phyloP scores from a whole-genome alignment of 1,140 invertebrate species.

The Chironomus striatipennis region DNA sequence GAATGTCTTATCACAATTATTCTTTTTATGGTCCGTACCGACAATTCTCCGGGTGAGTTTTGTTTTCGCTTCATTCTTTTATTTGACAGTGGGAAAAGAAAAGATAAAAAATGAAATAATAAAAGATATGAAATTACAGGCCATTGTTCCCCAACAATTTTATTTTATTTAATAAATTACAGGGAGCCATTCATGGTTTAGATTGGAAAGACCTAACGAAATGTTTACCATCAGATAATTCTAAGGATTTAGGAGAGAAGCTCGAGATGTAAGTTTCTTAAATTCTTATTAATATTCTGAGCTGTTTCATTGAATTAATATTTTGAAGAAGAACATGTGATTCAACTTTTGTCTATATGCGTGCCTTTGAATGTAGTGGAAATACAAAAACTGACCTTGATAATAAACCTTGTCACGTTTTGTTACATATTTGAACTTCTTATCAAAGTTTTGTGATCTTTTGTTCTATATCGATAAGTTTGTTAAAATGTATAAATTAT shows the following conservation, averaged over 20 bases:
- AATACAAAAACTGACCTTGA: not conserved
- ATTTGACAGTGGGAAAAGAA: too few relatives aligned
- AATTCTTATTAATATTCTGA: not conserved
- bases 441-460: too few relatives aligned
- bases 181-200: constrained; percentile 34
- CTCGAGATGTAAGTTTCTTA: constrained; percentile 37
- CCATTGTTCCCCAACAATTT: not conserved
- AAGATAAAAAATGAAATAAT: too few relatives aligned
- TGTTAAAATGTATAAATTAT: too few relatives aligned
- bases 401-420: not conserved
- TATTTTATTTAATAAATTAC: constrained; percentile 27
- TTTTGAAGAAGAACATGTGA: too few relatives aligned
- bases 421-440: too few relatives aligned
- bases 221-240: constrained; percentile 36
- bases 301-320: too few relatives aligned
- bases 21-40: constrained; percentile 40
- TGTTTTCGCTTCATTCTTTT: not conserved
- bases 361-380: too few relatives aligned
- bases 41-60: constrained; percentile 25
- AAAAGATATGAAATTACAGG: not conserved
- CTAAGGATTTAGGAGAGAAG: constrained; percentile 36
- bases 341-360: too few relatives aligned
- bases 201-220: constrained; percentile 37
- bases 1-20: constrained; percentile 37
- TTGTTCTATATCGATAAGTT: too few relatives aligned